Evolutionary conservation across 2,888 invertebrate species (phyloP), one percentile per base, ranked within the genome.

Genomic region (Euzetes globulus): DNA sequence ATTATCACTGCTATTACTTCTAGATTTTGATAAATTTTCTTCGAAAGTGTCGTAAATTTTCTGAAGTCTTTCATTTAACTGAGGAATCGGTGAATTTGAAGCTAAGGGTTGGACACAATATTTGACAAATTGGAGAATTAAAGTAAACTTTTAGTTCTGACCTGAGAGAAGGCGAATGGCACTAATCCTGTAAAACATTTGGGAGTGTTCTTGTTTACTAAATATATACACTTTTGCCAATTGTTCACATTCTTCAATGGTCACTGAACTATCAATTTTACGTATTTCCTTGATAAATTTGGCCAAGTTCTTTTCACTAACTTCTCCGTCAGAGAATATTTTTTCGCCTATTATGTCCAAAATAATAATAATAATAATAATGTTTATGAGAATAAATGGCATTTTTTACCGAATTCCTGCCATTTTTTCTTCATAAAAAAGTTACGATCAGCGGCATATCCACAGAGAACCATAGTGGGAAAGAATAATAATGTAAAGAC

Each of bases 151-250:
- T 25, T 7, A 82, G 72, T 82, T 80, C 41, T 85, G 83, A 19
- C 86, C 87, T 3, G 85, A 83, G 76, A 87, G 77, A 71, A 81
- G 82, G 9, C 86, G 80, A 52, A 84, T 83, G 41, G 86, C 87
- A 73, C 85, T 85, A 77, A 87, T 86, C 15, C 87, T 83, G 81
- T 88, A 87, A 86, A 86, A 87, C 78, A 86, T 83, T 11, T 85
- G 82, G 52, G 84, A 84, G 78, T 86, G 86, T 0, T 83, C 82
- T 77, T 83, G 82, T 41, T 84, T 82, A 77, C 85, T 84, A 27
- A 85, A 83, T 76, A 86, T 76, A 78, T 83, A 83, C 68, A 84
- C 83, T 15, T 86, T 85, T n/a, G 86, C 85, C 76, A 87, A 80
- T 77, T 83, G 81, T 50, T 86, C 85, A 50, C 86, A 83, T 79